These are phyloP conservation scores for Galemys pyrenaicus DNA, from an alignment of 2,113 vertebrate species.

Conservation along the genomic window DNA sequence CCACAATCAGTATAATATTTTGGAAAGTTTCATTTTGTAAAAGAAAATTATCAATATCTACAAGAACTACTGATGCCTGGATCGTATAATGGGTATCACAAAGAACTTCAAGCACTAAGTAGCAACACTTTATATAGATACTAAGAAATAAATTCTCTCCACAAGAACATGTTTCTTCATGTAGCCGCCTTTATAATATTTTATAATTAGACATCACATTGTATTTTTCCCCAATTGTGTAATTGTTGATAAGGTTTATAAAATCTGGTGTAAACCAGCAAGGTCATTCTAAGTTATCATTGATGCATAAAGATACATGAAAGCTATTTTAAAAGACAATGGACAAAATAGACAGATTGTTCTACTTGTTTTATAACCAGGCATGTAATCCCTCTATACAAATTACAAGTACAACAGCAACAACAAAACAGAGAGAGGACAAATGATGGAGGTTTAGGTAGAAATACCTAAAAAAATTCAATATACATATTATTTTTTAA, in stretches of 20 bases:
- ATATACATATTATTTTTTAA: not conserved
- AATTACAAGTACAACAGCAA: not conserved
- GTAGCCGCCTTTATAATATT: not conserved
- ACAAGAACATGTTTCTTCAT: not conserved
- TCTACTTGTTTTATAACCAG: not conserved
- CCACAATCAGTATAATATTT: not conserved
- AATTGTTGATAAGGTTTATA: constrained; percentile 16
- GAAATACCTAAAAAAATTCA: not conserved
- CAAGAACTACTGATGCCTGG: not conserved
- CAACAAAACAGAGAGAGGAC: not conserved
- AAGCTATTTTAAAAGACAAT: not conserved
- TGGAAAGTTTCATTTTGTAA: constrained; percentile 15
- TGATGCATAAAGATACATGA: not conserved
- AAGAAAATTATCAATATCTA: constrained; percentile 21
- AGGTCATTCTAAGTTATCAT: not conserved
- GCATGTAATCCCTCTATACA: not conserved
- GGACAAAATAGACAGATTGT: not conserved
- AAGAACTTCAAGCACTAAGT: not conserved
- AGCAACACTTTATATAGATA: not conserved
- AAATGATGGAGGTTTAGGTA: not conserved
- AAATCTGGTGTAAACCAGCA: not conserved
- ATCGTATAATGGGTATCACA: not conserved
- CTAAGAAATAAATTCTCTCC: constrained; percentile 29
- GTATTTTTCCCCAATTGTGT: not conserved
- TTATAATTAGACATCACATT: not conserved